Percentiles rank a stretch among this genome's conserved stretches.
Conservation (phyloP, 2,797 vertebrate species). For the Fundulus diaphanus region DNA sequence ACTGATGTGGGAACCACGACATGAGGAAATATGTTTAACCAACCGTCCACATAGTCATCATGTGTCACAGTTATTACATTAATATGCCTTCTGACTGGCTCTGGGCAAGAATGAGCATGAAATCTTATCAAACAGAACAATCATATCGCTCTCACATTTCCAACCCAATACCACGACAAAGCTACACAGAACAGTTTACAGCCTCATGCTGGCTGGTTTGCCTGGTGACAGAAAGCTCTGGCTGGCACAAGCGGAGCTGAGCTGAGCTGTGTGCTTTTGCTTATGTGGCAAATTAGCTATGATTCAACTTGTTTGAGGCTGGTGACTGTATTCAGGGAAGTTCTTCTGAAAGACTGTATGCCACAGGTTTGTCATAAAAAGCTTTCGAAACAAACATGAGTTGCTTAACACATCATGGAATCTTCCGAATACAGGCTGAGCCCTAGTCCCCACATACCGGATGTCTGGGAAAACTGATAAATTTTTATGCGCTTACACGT, state of each 20-base stretch:
- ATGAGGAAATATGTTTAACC: constrained; percentile 55
- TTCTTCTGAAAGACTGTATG: constrained; percentile 31
- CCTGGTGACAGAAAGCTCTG: constrained; percentile 42
- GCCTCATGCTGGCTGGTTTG: constrained; percentile 21
- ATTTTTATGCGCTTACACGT: no score
- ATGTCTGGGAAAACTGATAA: no score
- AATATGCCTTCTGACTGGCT: constrained; percentile 39
- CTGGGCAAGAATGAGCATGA: constrained; percentile 23
- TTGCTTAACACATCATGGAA: neutral
- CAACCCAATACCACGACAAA: constrained; percentile 16
- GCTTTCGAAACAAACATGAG: neutral
- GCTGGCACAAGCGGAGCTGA: constrained; percentile 20
- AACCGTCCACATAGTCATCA: constrained; percentile 55
- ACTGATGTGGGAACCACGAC: constrained; percentile 41
- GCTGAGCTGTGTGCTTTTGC: constrained; percentile 14
- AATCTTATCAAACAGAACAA: constrained; percentile 45
- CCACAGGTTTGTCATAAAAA: constrained; percentile 6
- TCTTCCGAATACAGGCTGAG: neutral
- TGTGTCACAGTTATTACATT: constrained; percentile 26
- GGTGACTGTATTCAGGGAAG: constrained; percentile 20
- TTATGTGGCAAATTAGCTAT: constrained; percentile 38
- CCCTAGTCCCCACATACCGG: no score
- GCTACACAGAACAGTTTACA: constrained; percentile 6
- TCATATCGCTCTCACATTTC: constrained; percentile 27
- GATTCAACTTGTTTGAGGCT: constrained; percentile 46